phyloP scores from a whole-genome alignment of 1,140 invertebrate genomes.

The Meloidogyne floridensis region DNA sequence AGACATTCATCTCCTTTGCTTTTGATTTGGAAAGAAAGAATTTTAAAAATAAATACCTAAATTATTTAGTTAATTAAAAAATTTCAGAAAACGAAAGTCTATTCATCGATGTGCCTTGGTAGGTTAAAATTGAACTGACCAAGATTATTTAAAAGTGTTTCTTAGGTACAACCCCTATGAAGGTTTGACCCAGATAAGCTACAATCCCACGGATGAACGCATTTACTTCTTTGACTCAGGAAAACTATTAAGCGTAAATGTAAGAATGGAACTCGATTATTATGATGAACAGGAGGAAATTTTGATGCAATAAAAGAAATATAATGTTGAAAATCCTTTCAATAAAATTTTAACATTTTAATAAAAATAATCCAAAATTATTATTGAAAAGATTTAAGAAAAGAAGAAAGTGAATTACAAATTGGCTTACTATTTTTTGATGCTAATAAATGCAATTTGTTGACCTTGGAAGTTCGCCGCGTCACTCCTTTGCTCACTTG shows the following conservation, averaged over 20 bases:
- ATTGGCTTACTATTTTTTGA: background rate
- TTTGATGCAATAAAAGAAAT: background rate
- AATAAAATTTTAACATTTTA: no score
- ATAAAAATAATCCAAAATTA: no score
- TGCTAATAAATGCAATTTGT: background rate
- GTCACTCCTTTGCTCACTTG: background rate
- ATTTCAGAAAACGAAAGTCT: slow-evolving; percentile 69
- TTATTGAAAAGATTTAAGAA: background rate
- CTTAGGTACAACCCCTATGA: slow-evolving; percentile 80
- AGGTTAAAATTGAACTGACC: no score
- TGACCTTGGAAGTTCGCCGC: background rate
- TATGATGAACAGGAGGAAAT: slow-evolving; percentile 32
- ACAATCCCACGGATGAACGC: slow-evolving; percentile 82
- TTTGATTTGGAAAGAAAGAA: slow-evolving; percentile 59
- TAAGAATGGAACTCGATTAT: slow-evolving; percentile 48
- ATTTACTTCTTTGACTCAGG: slow-evolving; percentile 91
- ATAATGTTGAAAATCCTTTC: background rate
- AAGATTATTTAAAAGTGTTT: no score
- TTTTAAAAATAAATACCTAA: background rate
- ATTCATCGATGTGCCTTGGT: slow-evolving; percentile 67
- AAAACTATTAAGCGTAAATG: slow-evolving; percentile 76
- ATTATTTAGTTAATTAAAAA: background rate
- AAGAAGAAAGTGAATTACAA: background rate
- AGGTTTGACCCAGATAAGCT: slow-evolving; percentile 85
- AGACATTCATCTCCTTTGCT: slow-evolving; percentile 75